Conservation (phyloP, 2,797 vertebrate genomes). For the Chelmon rostratus region DNA sequence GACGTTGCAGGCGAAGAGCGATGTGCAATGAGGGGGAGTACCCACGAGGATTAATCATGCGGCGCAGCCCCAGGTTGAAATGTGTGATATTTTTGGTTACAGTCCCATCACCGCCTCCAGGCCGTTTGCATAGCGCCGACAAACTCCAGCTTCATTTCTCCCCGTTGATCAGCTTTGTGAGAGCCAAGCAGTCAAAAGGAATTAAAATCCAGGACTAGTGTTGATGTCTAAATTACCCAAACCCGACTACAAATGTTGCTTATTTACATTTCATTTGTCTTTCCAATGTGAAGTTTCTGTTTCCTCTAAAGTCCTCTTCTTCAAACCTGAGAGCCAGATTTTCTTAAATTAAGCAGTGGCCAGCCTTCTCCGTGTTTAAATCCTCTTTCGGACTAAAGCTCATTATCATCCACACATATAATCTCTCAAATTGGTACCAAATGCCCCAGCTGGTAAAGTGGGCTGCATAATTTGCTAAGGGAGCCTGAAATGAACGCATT, state of each 20-base stretch:
- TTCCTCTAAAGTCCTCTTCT: conserved; percentile 37
- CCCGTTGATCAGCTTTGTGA: conserved; percentile 35
- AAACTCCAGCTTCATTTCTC: conserved; percentile 51
- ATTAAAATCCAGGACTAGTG: conserved; percentile 53
- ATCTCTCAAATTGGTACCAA: conserved; percentile 82
- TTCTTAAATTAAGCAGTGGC: conserved; percentile 71
- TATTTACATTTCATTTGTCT: conserved; percentile 49
- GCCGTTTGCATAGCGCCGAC: conserved; percentile 57
- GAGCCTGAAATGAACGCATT: conserved; percentile 69
- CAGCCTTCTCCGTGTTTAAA: conserved; percentile 78
- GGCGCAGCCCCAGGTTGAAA: conserved; percentile 60
- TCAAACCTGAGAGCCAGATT: conserved; percentile 71
- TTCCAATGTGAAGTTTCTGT: conserved; percentile 16
- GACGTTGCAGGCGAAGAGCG: background rate
- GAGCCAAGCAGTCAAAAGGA: conserved; percentile 40
- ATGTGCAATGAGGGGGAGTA: conserved; percentile 43
- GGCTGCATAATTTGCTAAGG: conserved; percentile 70
- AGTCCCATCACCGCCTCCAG: conserved; percentile 52
- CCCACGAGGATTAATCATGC: conserved; percentile 64
- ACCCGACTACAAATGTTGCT: conserved; percentile 45
- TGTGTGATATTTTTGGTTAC: conserved; percentile 67
- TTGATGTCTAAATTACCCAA: conserved; percentile 54
- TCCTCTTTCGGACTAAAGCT: conserved; percentile 84
- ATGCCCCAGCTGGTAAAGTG: conserved; percentile 69
- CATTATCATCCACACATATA: conserved; percentile 85